These are phyloP conservation scores for Cephalopterus ornatus DNA, from an alignment of 2,113 vertebrate genomes.

Conservation along the genomic window DNA sequence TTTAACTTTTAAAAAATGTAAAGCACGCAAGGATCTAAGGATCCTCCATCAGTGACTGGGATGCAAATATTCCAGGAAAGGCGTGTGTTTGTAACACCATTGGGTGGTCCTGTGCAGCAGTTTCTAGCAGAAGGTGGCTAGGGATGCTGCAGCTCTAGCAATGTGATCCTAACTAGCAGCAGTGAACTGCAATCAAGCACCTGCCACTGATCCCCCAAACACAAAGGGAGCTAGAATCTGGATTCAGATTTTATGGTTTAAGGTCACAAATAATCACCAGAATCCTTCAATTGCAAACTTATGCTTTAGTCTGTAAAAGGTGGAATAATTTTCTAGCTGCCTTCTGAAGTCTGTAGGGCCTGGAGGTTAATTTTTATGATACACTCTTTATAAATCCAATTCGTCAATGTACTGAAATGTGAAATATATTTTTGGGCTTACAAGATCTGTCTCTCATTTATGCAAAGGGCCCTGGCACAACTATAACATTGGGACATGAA, in stretches of 20 bases:
- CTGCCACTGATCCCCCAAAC: background rate
- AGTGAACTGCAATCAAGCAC: background rate
- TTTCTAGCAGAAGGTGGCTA: background rate
- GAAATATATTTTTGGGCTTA: background rate
- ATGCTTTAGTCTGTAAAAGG: background rate
- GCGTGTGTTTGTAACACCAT: background rate
- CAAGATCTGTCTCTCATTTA: background rate
- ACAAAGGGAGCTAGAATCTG: background rate
- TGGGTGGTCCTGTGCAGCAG: background rate
- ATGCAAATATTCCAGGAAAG: background rate
- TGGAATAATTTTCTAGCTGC: background rate
- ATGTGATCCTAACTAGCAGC: background rate
- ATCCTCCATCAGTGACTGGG: background rate
- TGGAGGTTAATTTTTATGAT: background rate
- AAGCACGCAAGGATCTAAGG: fast-evolving
- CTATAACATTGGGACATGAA: background rate
- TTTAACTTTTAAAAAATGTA: background rate
- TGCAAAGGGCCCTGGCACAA: background rate
- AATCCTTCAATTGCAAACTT: background rate
- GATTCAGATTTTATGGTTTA: background rate
- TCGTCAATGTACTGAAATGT: background rate
- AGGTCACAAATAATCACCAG: background rate
- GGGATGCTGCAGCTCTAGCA: background rate
- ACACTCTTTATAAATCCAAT: background rate
- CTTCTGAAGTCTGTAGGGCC: background rate